These are phyloP conservation scores for Drosophila bocki DNA, from an alignment of 1,140 invertebrate species.

Conservation along the genomic window DNA sequence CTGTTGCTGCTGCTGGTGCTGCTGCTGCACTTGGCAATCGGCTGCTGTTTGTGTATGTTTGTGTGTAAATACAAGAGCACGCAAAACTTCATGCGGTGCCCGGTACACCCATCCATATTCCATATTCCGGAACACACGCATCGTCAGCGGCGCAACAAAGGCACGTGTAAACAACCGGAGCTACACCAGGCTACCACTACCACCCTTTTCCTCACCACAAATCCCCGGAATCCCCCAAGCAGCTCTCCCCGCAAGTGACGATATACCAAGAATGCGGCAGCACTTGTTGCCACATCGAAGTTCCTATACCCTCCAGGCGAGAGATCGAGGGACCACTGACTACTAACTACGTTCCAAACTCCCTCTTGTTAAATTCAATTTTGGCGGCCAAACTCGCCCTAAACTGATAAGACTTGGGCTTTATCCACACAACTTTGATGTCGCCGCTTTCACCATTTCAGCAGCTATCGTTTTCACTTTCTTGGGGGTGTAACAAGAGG, in stretches of 20 bases:
- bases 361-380: slow-evolving; percentile 37
- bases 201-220: slow-evolving; percentile 16
- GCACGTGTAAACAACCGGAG: slow-evolving; percentile 79
- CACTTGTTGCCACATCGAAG: slow-evolving; percentile 63
- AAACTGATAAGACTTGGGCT: slow-evolving; percentile 41
- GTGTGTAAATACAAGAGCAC: slow-evolving; percentile 79
- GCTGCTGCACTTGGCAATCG: slow-evolving; percentile 69
- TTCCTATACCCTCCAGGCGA: slow-evolving; percentile 55
- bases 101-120: slow-evolving; percentile 15
- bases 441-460: slow-evolving; percentile 34
- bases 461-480: slow-evolving; percentile 16
- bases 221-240: slow-evolving; percentile 8
- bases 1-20: slow-evolving; percentile 42
- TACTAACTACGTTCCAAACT: slow-evolving; percentile 9
- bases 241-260: slow-evolving; percentile 63
- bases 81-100: slow-evolving; percentile 79
- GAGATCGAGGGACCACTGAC: slow-evolving; percentile 24
- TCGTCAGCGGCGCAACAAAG: slow-evolving; percentile 74
- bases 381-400: slow-evolving; percentile 45
- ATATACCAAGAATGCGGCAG: slow-evolving; percentile 61
- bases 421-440: slow-evolving; percentile 28
- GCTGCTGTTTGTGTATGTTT: slow-evolving; percentile 59
- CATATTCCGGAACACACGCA: slow-evolving; percentile 69
- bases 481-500: not conserved
- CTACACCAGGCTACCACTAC: slow-evolving; percentile 36